Evolutionary conservation across 2,113 vertebrate genomes (phyloP).

Genomic region (Sebastes schlegelii): DNA sequence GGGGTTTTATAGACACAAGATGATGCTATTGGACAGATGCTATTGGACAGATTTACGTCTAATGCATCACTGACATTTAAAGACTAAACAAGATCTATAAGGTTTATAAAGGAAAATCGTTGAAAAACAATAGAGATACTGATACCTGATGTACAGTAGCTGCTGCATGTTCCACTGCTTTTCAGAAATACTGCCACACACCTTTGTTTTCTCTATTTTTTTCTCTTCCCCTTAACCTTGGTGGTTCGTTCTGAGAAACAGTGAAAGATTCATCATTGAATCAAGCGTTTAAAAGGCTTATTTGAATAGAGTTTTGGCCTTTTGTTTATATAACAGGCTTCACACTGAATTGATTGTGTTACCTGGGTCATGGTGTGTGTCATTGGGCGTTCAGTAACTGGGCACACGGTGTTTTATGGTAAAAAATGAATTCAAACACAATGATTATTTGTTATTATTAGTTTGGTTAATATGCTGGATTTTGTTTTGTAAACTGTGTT

Average conservation of each 20-base stretch:
- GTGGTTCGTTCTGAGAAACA: slow-evolving; percentile 8
- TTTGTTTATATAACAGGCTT: slow-evolving; percentile 32
- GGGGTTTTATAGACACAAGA: background rate
- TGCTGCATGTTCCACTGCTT: background rate
- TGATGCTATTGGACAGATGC: background rate
- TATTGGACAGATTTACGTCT: background rate
- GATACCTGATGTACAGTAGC: no score
- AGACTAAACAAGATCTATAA: background rate
- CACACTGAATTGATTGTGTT: slow-evolving; percentile 3
- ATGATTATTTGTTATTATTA: background rate
- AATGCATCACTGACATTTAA: background rate
- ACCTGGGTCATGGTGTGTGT: background rate
- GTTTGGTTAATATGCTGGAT: background rate
- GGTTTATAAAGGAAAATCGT: background rate
- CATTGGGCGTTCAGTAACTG: slow-evolving; percentile 7
- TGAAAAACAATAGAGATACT: background rate
- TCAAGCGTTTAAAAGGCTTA: background rate
- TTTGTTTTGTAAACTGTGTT: slow-evolving; percentile 3
- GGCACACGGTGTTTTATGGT: background rate
- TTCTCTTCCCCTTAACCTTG: background rate
- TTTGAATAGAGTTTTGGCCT: slow-evolving; percentile 17
- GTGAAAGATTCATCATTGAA: slow-evolving; percentile 14
- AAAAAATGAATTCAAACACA: background rate
- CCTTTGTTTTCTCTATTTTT: background rate
- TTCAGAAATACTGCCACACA: background rate